These are phyloP conservation scores for Radopholus similis DNA, from an alignment of 1,140 invertebrate species.

Conservation along the genomic window DNA sequence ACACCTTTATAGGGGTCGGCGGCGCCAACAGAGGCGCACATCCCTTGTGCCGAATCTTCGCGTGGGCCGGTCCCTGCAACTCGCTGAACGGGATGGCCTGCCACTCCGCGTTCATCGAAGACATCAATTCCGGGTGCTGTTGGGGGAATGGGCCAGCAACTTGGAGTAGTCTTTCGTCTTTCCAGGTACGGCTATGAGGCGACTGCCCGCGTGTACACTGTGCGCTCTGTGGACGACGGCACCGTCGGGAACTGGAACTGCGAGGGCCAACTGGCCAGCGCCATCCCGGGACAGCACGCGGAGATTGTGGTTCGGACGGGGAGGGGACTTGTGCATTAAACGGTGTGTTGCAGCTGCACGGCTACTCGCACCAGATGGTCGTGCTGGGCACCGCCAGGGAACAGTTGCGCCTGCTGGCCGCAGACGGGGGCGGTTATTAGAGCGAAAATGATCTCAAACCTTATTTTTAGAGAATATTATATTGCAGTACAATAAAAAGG, in stretches of 20 bases:
- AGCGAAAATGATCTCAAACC: background rate
- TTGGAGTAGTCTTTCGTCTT: background rate
- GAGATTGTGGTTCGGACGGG: constrained; percentile 4
- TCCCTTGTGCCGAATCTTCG: constrained; percentile 10
- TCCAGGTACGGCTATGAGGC: constrained; percentile 14
- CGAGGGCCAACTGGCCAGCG: constrained; percentile 1
- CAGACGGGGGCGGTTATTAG: background rate
- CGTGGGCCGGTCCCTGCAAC: constrained; percentile 13
- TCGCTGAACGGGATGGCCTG: constrained; percentile 24
- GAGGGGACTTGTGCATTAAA: background rate
- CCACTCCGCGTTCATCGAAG: constrained; percentile 14
- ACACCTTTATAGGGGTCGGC: constrained; percentile 42
- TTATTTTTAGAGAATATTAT: background rate
- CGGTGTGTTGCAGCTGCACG: background rate
- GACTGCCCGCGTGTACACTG: background rate
- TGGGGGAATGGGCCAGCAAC: background rate
- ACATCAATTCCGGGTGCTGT: constrained; percentile 21
- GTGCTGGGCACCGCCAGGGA: background rate
- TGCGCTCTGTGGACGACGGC: constrained; percentile 10
- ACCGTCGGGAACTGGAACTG: constrained; percentile 2
- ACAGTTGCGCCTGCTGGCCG: background rate
- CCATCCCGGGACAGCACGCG: constrained; percentile 10
- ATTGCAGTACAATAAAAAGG: background rate
- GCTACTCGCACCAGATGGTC: background rate
- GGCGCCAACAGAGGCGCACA: constrained; percentile 28